These are phyloP conservation scores for Anguilla anguilla DNA, from an alignment of 2,797 vertebrate genomes.

Conservation along the genomic window DNA sequence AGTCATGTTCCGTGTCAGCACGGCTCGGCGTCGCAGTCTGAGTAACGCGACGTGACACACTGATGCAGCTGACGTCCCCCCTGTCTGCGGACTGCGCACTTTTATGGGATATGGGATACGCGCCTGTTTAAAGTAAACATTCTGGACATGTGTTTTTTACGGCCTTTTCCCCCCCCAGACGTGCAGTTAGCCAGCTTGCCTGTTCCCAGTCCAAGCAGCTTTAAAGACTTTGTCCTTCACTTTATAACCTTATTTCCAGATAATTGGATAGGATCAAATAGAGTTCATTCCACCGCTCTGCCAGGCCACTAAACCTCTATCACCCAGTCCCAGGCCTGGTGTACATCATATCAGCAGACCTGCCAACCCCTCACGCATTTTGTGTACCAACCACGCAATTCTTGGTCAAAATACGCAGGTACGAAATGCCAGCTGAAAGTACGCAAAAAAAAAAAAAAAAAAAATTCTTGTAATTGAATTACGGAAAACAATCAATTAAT, in stretches of 20 bases:
- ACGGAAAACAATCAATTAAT: no score
- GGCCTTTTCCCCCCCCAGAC: constrained; percentile 35
- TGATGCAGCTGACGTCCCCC: constrained; percentile 43
- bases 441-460: no score
- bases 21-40: constrained; percentile 54
- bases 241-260: constrained; percentile 18
- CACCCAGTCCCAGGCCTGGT: not conserved
- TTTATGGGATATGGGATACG: constrained; percentile 64
- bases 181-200: not conserved
- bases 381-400: no score
- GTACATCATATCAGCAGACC: not conserved
- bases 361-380: no score
- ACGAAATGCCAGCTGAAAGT: no score
- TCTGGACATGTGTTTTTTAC: constrained; percentile 58
- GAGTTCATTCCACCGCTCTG: constrained; percentile 55
- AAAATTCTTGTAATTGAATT: no score
- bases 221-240: constrained; percentile 32
- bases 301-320: constrained; percentile 39
- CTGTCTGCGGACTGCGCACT: constrained; percentile 47
- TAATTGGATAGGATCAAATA: constrained; percentile 35
- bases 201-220: constrained; percentile 32
- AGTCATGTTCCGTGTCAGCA: constrained; percentile 72
- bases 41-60: constrained; percentile 37
- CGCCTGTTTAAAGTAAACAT: constrained; percentile 72
- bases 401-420: no score